Base-by-base conservation (phyloP, 1,140 invertebrate genomes). In the Periplaneta americana region DNA sequence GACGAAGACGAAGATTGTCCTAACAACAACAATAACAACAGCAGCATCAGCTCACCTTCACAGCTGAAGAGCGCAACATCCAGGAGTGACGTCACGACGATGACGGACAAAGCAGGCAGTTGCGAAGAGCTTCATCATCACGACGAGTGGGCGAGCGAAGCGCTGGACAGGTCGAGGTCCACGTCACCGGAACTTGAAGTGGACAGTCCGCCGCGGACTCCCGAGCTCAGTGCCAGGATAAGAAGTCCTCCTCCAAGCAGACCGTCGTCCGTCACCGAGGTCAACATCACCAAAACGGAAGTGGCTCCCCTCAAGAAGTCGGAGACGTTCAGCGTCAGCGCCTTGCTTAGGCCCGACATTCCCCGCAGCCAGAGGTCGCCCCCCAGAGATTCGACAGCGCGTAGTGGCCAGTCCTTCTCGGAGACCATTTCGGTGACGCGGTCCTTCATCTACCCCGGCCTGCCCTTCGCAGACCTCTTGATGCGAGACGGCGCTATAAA, bases 261-360 rank as follows among this genome's bases (percentile, higher is more conserved):
- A 84, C 88, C 87, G 36, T 87, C 88, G 75, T 85, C 83, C 11
- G 83, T 86, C n/a, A 88, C 91, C 89, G 36, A 35, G 22, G 48
- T 66, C 10, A 66, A 66, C 4, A n/a, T 28, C 22, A 66, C 48
- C 8, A 66, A 66, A 66, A 66, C 48, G 28, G 48, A 66, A 66
- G 48, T 66, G 8, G 28, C 76, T 13, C 0, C 87, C 89, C 31
- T 91, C 89, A 33, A 87, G 88, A 34, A 88, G 86, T 83, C 88
- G 87, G 34, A 87, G 87, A 82, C 93, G 9, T 96, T 96, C 86
- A 95, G 94, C 81, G 94, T 96, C 9, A 94, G 92, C 75, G 95
- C 94, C 0, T 87, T 96, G 8, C 87, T 96, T 2, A 91, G 92
- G 88, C 86, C 90, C 82, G 90, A 86, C 86, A 87, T 89, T 89